Evolutionary conservation across 2,797 vertebrate species (phyloP), one percentile per base, ranked within the genome.

Genomic region (Rhinella marina): DNA sequence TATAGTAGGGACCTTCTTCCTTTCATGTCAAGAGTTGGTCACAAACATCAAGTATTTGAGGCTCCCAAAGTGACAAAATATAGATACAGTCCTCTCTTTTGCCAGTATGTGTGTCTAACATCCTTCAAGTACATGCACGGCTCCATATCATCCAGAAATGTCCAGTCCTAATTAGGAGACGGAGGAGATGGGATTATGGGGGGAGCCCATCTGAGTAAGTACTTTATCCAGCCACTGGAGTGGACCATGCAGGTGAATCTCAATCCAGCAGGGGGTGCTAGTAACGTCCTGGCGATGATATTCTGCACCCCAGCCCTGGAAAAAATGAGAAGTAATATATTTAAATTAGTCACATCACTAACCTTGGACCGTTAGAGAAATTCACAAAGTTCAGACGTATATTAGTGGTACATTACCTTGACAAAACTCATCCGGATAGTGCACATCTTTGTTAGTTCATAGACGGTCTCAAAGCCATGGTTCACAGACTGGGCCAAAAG

Each of bases 211-310:
- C 92, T 99, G 98, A 90, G 98, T 99, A 83, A 99, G 97, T 91
- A 99, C 98, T 95, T 99, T 99, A 96, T 99, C 98, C 95, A 99
- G 93, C 98, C 98, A 99, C 93, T 99, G 98, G 91, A 99, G 96
- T 19, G 98, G 98, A 52, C 98, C 98, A 0, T 99, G 98, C 92
- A 99, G 96, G 89, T 99, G 98, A 90, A 99, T 98, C 95, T 99
- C 98, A 89, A 99, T 99, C 98, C 98, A 99, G 95, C 98, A 99
- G 87, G 98, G 98, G 90, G 98, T 99, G 95, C 98, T 99, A 2
- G 98, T 99, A 82, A 99, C 98, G 91, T 99, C 98, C 92, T 99
- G 98, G 68, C 98, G 98, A 92, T 99, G 98, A 93, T 99, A 99
- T 82, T 99, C 98, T n/a, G 98, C 98, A 93, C 98, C 98, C 98